Conservation (phyloP, 2,888 invertebrate genomes). For the Acrobasis consociella region DNA sequence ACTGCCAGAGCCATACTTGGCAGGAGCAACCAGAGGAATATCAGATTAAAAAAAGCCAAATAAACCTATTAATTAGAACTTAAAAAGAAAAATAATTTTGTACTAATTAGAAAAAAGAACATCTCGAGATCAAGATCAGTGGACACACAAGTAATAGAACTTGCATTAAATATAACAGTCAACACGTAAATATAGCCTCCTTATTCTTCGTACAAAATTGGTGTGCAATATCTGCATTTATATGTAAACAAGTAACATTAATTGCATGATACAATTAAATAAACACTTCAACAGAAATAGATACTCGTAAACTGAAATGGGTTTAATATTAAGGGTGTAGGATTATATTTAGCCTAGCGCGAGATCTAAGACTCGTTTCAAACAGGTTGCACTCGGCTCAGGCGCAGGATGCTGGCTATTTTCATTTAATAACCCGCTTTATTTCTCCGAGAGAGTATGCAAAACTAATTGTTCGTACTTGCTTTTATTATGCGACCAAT, state of each 20-base stretch:
- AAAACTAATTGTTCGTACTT: slow-evolving; percentile 8
- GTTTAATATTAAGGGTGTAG: slow-evolving; percentile 12
- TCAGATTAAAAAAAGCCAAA: no score
- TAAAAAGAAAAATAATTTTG: no score
- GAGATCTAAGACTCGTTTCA: slow-evolving; percentile 50
- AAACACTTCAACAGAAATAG: not conserved
- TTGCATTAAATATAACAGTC: no score
- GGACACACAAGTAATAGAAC: no score
- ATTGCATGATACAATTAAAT: not conserved
- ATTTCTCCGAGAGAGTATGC: slow-evolving; percentile 36
- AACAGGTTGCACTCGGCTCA: slow-evolving; percentile 56
- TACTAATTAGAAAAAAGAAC: no score
- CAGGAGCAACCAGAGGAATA: no score
- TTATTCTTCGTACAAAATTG: no score
- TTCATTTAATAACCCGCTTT: slow-evolving; percentile 52
- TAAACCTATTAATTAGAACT: no score
- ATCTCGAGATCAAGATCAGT: no score
- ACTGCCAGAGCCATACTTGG: no score
- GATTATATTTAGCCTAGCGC: slow-evolving; percentile 36
- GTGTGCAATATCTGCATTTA: not conserved
- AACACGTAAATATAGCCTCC: no score
- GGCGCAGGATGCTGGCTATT: slow-evolving; percentile 59
- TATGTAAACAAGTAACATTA: no score
- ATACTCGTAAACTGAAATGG: not conserved
- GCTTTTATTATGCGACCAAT: not conserved